phyloP scores from a whole-genome alignment of 23 tunicate genomes.

The Ciona savignyi region DNA sequence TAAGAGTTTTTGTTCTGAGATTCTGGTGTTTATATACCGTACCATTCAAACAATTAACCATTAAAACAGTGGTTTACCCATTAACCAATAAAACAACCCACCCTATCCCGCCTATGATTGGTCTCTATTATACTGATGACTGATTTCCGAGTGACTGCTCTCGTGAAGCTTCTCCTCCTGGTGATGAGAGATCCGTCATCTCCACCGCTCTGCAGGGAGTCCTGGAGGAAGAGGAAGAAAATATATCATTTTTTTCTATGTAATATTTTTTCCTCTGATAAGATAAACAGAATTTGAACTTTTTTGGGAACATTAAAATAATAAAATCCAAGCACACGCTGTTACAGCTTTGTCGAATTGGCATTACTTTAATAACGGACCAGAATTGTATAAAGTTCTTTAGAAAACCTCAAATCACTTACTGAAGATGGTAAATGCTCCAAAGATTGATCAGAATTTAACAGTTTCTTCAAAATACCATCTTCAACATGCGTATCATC shows the following conservation, averaged over 20 bases:
- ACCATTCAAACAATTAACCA: too few relatives aligned
- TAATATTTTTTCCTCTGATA: not conserved
- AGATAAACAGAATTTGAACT: not conserved
- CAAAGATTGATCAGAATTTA: not conserved
- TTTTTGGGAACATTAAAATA: too few relatives aligned
- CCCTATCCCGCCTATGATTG: not conserved
- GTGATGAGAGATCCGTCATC: slow-evolving; percentile 9
- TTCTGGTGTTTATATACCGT: too few relatives aligned
- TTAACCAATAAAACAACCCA: not conserved
- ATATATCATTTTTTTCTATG: not conserved
- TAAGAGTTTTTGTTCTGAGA: too few relatives aligned
- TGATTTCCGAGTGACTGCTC: slow-evolving; percentile 33
- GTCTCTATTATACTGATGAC: slow-evolving; percentile 38
- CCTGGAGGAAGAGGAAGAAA: slow-evolving; percentile 8
- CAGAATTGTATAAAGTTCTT: too few relatives aligned
- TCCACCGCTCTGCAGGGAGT: slow-evolving; percentile 15
- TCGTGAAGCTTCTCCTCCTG: slow-evolving; percentile 37
- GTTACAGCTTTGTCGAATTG: too few relatives aligned
- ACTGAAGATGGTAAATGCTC: not conserved
- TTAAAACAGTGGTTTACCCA: too few relatives aligned
- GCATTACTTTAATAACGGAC: too few relatives aligned
- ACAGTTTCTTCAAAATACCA: not conserved
- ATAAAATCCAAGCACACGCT: too few relatives aligned
- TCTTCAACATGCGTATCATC: not conserved
- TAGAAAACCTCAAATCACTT: too few relatives aligned